These are phyloP conservation scores for Cryptus armator DNA, from an alignment of 2,888 invertebrate species.

Conservation along the genomic window DNA sequence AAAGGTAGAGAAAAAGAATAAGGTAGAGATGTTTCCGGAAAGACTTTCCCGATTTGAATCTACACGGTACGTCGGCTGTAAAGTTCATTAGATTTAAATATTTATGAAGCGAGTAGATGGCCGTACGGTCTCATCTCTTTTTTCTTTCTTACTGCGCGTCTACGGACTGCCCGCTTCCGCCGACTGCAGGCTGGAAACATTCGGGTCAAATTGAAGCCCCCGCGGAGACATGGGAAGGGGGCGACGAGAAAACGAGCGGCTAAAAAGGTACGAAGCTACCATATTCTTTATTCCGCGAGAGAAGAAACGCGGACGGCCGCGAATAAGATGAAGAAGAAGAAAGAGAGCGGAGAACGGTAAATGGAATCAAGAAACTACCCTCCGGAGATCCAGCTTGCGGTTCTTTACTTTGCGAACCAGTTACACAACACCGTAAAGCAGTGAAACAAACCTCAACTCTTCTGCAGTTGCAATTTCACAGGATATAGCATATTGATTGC, in stretches of 20 bases:
- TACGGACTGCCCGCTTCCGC: background rate
- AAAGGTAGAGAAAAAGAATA: background rate
- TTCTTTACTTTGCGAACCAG: constrained; percentile 7
- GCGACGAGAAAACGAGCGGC: constrained; percentile 73
- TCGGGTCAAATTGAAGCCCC: constrained; percentile 78
- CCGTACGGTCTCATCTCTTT: constrained; percentile 32
- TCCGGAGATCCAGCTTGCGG: constrained; percentile 19
- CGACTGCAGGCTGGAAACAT: constrained; percentile 60
- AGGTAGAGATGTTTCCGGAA: constrained; percentile 34
- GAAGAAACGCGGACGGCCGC: constrained; percentile 31
- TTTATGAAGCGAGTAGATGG: constrained; percentile 76
- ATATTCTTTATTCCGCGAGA: constrained; percentile 74
- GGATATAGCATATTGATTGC: background rate
- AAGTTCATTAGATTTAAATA: constrained; percentile 82
- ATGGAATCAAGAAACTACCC: constrained; percentile 57
- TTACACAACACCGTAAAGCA: constrained; percentile 16
- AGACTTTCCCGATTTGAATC: constrained; percentile 76
- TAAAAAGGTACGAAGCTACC: constrained; percentile 38
- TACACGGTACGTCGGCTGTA: constrained; percentile 73
- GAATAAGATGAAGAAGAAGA: constrained; percentile 27
- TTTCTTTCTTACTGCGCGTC: constrained; percentile 13
- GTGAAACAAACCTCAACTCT: constrained; percentile 4
- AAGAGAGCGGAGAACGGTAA: constrained; percentile 24
- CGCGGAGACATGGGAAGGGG: constrained; percentile 6
- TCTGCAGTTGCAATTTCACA: background rate